These are phyloP conservation scores for Tachysurus vachellii DNA, from an alignment of 2,113 vertebrate genomes.

Conservation along the genomic window DNA sequence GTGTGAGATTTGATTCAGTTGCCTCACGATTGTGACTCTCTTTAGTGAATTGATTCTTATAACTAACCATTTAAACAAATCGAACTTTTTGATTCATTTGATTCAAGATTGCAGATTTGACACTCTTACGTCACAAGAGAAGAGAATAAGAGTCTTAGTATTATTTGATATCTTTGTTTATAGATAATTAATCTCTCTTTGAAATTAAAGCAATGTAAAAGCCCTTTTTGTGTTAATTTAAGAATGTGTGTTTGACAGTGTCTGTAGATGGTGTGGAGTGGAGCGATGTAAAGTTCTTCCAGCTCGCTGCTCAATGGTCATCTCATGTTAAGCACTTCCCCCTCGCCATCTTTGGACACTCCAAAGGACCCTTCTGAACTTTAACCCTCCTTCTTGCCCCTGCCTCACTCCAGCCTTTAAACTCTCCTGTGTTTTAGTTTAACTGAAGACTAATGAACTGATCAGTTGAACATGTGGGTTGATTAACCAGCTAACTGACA, in stretches of 20 bases:
- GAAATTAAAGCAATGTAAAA: background rate
- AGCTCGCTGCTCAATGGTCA: conserved; percentile 97
- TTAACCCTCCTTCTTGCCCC: conserved; percentile 39
- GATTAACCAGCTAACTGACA: conserved; percentile 42
- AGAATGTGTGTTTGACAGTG: conserved; percentile 70
- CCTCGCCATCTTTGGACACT: conserved; percentile 92
- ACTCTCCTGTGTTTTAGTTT: conserved; percentile 57
- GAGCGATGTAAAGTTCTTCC: conserved; percentile 99
- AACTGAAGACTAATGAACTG: conserved; percentile 33
- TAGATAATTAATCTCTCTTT: background rate
- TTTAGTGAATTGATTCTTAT: background rate
- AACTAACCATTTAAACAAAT: background rate
- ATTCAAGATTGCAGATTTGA: background rate
- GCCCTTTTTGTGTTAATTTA: background rate
- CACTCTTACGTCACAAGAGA: background rate
- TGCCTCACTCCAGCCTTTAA: conserved; percentile 58
- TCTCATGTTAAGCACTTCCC: conserved; percentile 98
- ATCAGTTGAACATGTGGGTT: conserved; percentile 33
- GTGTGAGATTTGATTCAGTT: background rate
- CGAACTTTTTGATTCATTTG: background rate
- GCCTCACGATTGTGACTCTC: background rate
- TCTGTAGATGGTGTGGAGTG: conserved; percentile 94
- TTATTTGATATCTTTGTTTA: background rate
- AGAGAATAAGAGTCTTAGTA: background rate
- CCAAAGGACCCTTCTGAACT: conserved; percentile 82